These are phyloP conservation scores for Mythimna ferrago DNA, from an alignment of 2,888 invertebrate species.

Conservation along the genomic window DNA sequence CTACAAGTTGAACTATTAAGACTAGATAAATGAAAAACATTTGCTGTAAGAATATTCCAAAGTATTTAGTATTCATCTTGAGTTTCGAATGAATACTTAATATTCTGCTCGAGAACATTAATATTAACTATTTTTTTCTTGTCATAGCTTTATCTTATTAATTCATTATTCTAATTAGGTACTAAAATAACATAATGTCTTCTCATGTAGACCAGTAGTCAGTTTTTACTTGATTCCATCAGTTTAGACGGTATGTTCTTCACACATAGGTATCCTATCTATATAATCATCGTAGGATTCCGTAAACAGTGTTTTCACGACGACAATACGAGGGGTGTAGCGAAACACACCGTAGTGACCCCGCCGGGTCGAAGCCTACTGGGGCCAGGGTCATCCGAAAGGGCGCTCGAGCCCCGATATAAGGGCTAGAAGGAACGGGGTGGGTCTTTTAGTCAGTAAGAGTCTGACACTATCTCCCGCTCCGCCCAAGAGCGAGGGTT, in stretches of 20 bases:
- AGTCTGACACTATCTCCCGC: too few species aligned
- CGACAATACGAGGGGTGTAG: neutral
- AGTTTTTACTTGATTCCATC: neutral
- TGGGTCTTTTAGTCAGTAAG: too few species aligned
- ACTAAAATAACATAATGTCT: neutral
- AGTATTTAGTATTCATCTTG: constrained; percentile 44
- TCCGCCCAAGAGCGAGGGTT: too few species aligned
- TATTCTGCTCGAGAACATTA: constrained; percentile 36
- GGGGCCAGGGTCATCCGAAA: too few species aligned
- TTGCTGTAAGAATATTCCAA: constrained; percentile 27
- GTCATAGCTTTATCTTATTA: constrained; percentile 26
- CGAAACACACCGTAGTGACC: too few species aligned
- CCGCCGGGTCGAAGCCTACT: too few species aligned
- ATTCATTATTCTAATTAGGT: constrained; percentile 9
- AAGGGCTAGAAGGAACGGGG: too few species aligned
- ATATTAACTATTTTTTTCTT: constrained; percentile 37
- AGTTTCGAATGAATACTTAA: constrained; percentile 46
- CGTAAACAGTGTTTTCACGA: neutral
- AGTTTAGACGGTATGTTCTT: too few species aligned
- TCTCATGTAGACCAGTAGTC: neutral
- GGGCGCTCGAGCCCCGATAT: too few species aligned
- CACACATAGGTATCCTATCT: too few species aligned
- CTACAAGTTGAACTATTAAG: constrained; percentile 9
- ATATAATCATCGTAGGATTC: neutral
- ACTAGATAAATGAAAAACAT: constrained; percentile 21